These are phyloP conservation scores for Scomberomorus guttatus DNA, from an alignment of 2,797 vertebrate species.

Conservation along the genomic window DNA sequence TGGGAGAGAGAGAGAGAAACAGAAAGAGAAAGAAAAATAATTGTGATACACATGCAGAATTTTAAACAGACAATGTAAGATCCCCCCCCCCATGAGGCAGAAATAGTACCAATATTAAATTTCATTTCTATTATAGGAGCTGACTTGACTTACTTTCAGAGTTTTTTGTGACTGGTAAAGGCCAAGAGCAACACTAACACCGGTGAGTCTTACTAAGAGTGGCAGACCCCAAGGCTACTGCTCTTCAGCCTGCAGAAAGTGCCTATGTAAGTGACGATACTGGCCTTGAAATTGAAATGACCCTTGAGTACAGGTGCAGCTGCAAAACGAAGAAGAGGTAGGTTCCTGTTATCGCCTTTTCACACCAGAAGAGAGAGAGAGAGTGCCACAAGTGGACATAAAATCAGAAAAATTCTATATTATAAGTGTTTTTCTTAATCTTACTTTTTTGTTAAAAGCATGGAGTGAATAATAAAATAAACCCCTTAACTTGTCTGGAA, in stretches of 20 bases:
- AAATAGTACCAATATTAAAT: constrained; percentile 38
- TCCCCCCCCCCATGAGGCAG: background rate
- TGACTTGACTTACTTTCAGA: constrained; percentile 41
- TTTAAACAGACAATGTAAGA: constrained; percentile 4
- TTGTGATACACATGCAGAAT: background rate
- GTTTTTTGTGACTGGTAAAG: background rate
- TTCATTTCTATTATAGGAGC: constrained; percentile 22
- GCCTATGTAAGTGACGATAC: background rate
- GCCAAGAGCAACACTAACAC: constrained; percentile 10
- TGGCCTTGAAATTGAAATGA: constrained; percentile 24
- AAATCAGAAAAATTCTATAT: background rate
- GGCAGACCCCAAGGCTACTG: constrained; percentile 13
- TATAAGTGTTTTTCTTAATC: background rate
- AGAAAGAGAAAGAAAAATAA: background rate
- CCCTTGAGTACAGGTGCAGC: background rate
- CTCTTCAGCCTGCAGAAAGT: constrained; percentile 31
- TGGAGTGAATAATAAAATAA: background rate
- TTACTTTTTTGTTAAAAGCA: background rate
- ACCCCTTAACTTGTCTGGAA: background rate
- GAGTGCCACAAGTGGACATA: background rate
- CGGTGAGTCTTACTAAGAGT: constrained; percentile 8
- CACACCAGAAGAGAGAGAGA: background rate
- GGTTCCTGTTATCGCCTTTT: background rate
- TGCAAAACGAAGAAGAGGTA: background rate
- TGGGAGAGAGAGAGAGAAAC: background rate